These are phyloP conservation scores for Aspidoscelis tigris DNA, from an alignment of 2,113 vertebrate species.

Conservation along the genomic window DNA sequence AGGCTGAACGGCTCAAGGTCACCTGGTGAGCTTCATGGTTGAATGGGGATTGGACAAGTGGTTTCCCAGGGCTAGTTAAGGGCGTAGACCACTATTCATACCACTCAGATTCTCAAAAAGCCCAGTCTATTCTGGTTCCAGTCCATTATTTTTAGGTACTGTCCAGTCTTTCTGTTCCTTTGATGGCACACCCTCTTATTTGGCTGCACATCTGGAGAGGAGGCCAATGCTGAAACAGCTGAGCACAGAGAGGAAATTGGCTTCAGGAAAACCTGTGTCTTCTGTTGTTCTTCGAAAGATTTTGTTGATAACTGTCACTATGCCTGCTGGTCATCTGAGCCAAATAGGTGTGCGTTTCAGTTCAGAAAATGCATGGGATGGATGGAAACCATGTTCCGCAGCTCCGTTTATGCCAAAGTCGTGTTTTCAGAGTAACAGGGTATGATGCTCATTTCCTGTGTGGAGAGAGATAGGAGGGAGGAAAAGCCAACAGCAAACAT, in stretches of 20 bases:
- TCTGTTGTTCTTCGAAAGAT: neutral
- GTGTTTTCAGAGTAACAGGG: slow-evolving; percentile 60
- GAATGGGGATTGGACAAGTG: neutral
- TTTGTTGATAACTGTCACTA: neutral
- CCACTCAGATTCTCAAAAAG: neutral
- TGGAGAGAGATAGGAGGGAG: slow-evolving; percentile 20
- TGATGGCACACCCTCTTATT: neutral
- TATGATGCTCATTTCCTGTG: slow-evolving; percentile 70
- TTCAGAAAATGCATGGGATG: neutral
- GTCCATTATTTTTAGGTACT: too few relatives aligned
- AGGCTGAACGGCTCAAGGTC: neutral
- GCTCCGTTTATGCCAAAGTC: slow-evolving; percentile 29
- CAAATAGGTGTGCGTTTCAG: neutral
- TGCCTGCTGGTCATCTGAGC: neutral
- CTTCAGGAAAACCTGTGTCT: neutral
- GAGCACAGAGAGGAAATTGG: slow-evolving; percentile 3
- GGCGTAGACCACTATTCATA: too few relatives aligned
- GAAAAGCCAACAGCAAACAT: slow-evolving; percentile 18
- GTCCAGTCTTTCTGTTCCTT: neutral
- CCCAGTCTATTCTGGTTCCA: neutral
- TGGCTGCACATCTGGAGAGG: neutral
- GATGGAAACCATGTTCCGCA: neutral
- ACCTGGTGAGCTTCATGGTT: neutral
- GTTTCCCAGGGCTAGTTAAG: too few relatives aligned
- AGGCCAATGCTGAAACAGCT: neutral